These are phyloP conservation scores for Guaruba guarouba DNA, from an alignment of 2,113 vertebrate genomes.

Conservation along the genomic window DNA sequence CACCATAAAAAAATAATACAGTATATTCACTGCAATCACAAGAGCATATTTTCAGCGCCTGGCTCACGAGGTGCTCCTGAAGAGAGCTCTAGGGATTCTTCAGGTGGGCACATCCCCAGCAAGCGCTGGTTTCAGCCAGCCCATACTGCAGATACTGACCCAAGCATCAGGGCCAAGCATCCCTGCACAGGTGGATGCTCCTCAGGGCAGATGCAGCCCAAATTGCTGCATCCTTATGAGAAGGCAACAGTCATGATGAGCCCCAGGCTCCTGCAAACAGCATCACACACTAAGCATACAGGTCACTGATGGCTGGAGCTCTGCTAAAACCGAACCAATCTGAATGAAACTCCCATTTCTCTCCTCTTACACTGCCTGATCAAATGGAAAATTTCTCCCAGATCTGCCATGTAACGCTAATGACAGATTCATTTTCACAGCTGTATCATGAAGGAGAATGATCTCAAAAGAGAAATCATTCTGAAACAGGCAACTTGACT, in stretches of 20 bases:
- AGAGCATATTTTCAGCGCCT: not conserved
- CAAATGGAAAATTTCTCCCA: not conserved
- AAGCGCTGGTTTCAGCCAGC: not conserved
- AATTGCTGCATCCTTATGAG: not conserved
- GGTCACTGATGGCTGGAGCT: not conserved
- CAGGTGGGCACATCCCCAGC: not conserved
- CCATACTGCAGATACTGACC: not conserved
- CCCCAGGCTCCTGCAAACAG: not conserved
- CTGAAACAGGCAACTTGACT: not conserved
- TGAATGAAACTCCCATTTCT: not conserved
- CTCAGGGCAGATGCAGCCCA: not conserved
- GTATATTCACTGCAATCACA: not conserved
- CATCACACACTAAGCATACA: not conserved
- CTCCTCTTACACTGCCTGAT: not conserved
- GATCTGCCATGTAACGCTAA: not conserved
- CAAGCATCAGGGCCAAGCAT: not conserved
- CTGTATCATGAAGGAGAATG: not conserved
- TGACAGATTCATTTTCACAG: not conserved
- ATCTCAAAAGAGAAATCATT: not conserved
- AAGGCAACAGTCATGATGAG: not conserved
- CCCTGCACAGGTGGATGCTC: rapidly evolving
- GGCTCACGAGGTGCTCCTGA: not conserved
- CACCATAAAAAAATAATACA: not conserved
- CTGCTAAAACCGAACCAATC: not conserved
- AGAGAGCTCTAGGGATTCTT: not conserved